Conservation (phyloP, 1,140 invertebrate genomes). For the Hylaeus volcanicus region DNA sequence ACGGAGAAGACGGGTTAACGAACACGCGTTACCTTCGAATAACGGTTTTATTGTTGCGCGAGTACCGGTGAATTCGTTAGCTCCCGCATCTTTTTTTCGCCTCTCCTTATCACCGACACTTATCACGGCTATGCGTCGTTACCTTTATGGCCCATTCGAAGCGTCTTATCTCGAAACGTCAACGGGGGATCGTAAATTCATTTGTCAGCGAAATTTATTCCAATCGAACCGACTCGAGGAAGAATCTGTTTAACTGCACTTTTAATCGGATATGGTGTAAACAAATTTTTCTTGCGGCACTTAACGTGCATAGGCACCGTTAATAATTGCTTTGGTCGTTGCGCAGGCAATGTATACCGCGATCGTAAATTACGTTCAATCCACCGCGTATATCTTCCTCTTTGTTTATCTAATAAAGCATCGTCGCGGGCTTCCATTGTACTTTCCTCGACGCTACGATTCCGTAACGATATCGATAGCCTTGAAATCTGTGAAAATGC, state of each 20-base stretch:
- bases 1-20: conserved; percentile 10
- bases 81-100: background rate
- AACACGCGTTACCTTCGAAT: background rate
- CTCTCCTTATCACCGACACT: conserved; percentile 7
- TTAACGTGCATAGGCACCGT: too few relatives aligned
- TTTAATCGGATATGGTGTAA: background rate
- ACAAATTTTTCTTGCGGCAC: background rate
- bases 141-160: conserved; percentile 1
- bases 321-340: too few relatives aligned
- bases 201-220: background rate
- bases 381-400: too few relatives aligned
- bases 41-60: conserved; percentile 1
- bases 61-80: background rate
- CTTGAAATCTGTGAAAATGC: too few relatives aligned
- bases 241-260: background rate
- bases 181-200: background rate
- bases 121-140: background rate
- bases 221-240: background rate
- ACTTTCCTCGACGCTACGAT: too few relatives aligned
- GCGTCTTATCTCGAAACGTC: background rate
- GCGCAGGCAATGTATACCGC: too few relatives aligned
- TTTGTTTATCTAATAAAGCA: background rate
- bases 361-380: too few relatives aligned
- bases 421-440: background rate
- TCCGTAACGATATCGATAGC: too few relatives aligned